Evolutionary conservation across 2,797 vertebrate genomes (phyloP), one percentile per base, ranked within the genome.

Genomic region (Gymnothorax reevesii): DNA sequence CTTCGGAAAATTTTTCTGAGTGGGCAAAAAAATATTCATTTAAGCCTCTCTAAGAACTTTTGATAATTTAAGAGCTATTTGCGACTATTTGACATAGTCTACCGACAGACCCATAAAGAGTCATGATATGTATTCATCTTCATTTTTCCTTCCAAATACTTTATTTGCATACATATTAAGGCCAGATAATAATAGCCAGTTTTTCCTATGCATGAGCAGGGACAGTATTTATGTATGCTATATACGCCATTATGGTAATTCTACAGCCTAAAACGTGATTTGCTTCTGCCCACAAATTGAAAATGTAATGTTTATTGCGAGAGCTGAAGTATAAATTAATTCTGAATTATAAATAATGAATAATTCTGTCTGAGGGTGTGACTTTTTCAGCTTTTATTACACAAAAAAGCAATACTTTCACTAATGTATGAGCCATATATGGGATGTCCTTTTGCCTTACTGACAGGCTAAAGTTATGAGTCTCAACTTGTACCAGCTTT

Each of bases 201-300:
- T 77, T 75, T 75, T 52, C n/a, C 52, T 77, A 20, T 55, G n/a
- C 8, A 4, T 55, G 52, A 80, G 8, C n/a, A 9, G 22, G 49
- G 77, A 54, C 20, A 55, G 49, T 80, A n/a, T n/a, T n/a, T 80
- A 80, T 80, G 77, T 55, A 80, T 80, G 77, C 55, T 80, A 42
- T 42, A 42, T 42, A 42, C 2, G 33, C 33, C 33, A 42, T 80
- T 80, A 80, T 55, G 17, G 52, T n/a, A 22, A 7, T 80, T 80
- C 55, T 49, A 55, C 49, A 20, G 52, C 22, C 15, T 54, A 9
- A 22, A 20, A 80, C 20, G 22, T 54, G 17, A 55, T 55, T 80
- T 8, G 77, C 77, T 22, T 54, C 17, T 80, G 77, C 49, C 52
- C 77, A 54, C 20, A 54, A 55, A 22, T 6, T 80, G 42, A 20